Evolutionary conservation across 1,140 invertebrate species (phyloP), one percentile per base, ranked within the genome.

Genomic region (Hyphantria cunea): DNA sequence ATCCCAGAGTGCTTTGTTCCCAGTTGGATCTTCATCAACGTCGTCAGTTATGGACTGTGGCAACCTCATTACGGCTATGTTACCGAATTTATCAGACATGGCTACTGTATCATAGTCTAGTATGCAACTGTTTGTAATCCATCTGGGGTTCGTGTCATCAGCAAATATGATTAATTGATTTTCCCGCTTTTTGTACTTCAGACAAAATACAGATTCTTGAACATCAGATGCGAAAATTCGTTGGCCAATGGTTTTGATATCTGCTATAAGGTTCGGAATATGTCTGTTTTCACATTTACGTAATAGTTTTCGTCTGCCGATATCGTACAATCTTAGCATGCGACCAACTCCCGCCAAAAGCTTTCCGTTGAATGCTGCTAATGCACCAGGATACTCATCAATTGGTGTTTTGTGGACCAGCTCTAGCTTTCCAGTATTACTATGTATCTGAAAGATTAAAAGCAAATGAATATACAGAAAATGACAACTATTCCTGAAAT

Each of bases 241-340:
- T 78, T 98, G 96, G 0, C 98, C 98, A 74, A 98, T 95, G 0
- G 97, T 95, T 82, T 98, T 96, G 54, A 99, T 98, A 63, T 96
- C 96, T 0, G 98, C 95, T 58, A 99, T 97, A 49, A 96, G 94
- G 83, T 99, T 98, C 10, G 98, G 98, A 89, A 99, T 96, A 90
- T 99, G 98, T 94, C 99, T 98, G 90, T 99, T 99, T 92, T 99
- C 99, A 92, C 99, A 99, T 91, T 99, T 99, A 39, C 98, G 92
- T 5, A 99, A 86, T 32, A 99, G 85, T 87, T 99, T 99, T 84
- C 99, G 98, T 78, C 86, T 64, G 41, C 99, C 99, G 78, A 99
- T 94, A 74, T 99, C 99, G 84, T 99, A 99, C 5, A 99, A 93
- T 58, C 99, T 92, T 6, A 99, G 87, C 90, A 97, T 95, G 59